Conservation (phyloP, 2,113 vertebrate genomes). For the Falco punctatus region DNA sequence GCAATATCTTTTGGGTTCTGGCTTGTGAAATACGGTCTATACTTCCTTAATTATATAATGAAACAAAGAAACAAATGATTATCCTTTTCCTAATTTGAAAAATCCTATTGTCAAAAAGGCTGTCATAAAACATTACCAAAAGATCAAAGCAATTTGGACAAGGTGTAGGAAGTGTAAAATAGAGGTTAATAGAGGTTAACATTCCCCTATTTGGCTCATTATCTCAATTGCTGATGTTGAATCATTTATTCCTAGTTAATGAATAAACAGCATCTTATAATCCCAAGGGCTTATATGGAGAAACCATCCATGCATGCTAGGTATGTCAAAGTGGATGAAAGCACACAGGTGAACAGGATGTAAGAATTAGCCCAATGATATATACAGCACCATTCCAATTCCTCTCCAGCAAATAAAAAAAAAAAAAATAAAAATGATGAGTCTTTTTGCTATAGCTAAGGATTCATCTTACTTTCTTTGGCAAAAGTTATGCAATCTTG, state of each 20-base stretch:
- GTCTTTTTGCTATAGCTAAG: not conserved
- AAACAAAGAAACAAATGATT: not conserved
- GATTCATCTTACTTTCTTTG: not conserved
- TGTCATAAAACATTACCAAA: not conserved
- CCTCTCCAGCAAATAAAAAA: not conserved
- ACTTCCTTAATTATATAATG: not conserved
- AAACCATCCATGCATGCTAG: not conserved
- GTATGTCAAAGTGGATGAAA: not conserved
- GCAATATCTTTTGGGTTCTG: not conserved
- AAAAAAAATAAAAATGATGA: not conserved
- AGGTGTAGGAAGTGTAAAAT: conserved; percentile 6
- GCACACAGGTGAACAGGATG: not conserved
- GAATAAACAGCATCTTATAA: conserved; percentile 20
- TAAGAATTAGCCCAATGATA: not conserved
- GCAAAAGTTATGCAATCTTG: not conserved
- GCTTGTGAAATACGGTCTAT: not conserved
- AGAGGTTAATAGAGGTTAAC: conserved; percentile 42
- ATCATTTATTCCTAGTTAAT: conserved; percentile 35
- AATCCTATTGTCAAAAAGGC: not conserved
- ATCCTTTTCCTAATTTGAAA: not conserved
- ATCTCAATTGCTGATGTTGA: not conserved
- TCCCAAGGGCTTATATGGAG: not conserved
- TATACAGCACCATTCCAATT: not conserved
- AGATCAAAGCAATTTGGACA: not conserved
- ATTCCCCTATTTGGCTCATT: conserved; percentile 3